Base-by-base conservation (phyloP, 2,113 vertebrate species). In the Accipiter cooperii region DNA sequence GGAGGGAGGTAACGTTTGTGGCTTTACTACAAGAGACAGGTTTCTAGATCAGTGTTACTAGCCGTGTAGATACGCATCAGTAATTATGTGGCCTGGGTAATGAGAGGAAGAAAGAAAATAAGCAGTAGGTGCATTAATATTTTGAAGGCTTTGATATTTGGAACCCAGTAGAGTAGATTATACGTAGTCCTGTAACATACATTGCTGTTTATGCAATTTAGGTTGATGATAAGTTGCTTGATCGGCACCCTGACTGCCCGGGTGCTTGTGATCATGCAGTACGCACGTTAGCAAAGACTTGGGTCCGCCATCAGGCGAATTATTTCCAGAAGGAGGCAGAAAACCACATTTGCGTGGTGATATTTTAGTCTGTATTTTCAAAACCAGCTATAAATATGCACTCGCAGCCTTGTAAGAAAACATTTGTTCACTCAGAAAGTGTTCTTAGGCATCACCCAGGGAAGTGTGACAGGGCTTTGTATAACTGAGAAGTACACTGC, bases 1-100 rank as follows among this genome's bases (percentile, higher is more conserved):
- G 81, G 61, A 93, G 84, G 91, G 91, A 96, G 95, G 93, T n/a
- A 76, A 86, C 75, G 28, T 96, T 96, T 95, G 95, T 2, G 94
- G 97, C 87, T 51, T 90, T 90, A 44, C 91, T n/a, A 68, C 86
- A 91, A 80, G 84, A 85, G 77, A 1, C 93, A 28, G 22, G 94
- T 96, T 97, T 93, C 89, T 94, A 87, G 91, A 88, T 85, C 78
- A n/a, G 78, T 55, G 94, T 31, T 83, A n/a, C 93, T 38, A 24
- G n/a, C 70, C 17, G 46, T 44, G 90, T 55, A 97, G 97, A 96
- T 96, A 91, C 6, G 1, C 91, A 96, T 94, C 94, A 42, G 89
- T 94, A 88, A 96, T 90, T 85, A 60, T 40, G 82, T 18, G 89
- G 94, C 84, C 84, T 42, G 82, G 54, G 66, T 66, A 70, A 90